Base-by-base conservation (phyloP, 2,797 vertebrate species). In the Danio aesculapii region DNA sequence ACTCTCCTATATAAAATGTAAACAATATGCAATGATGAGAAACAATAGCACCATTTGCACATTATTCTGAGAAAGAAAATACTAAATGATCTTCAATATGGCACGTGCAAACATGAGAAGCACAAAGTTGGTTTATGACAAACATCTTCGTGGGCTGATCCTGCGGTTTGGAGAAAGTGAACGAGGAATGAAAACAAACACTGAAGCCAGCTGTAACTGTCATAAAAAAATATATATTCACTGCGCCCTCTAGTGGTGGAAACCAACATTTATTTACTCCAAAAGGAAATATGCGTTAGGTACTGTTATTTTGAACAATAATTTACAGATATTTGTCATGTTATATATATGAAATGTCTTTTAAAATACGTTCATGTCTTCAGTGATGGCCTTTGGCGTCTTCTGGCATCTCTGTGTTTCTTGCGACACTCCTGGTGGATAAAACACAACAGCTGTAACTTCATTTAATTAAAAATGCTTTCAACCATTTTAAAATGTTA, bases 391-490 rank as follows among this genome's bases (percentile, higher is more conserved):
- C 83, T 91, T 16, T 91, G 71, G n/a, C 89, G 92, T 85, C 90
- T 92, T 43, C 85, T 86, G 39, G 94, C 94, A 0, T 93, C 91
- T 77, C 87, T 92, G 89, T 95, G 94, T 79, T 92, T 95, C 86
- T 93, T 95, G 43, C 86, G 84, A 67, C 80, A 90, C 6, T 89
- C 88, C 90, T 91, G 80, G 30, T 46, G 30, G 11, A 58, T 55
- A 50, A 76, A 16, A 4, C n/a, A 11, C 61, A 59, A 58, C 8
- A 63, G 10, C 61, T 0, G 13, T 44, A 17, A 62, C 16, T 46
- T 80, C 5, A 67, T 47, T 8, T 30, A 47, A 73, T 8, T 43
- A 44, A 11, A 43, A 52, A 2, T 1, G 8, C 13, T 11, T 6
- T 5, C 14, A 12, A 17, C 9, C 1, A 14, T 14, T 17, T 21